Conservation (phyloP, 1,140 invertebrate genomes). For the Chironomus striatipennis region DNA sequence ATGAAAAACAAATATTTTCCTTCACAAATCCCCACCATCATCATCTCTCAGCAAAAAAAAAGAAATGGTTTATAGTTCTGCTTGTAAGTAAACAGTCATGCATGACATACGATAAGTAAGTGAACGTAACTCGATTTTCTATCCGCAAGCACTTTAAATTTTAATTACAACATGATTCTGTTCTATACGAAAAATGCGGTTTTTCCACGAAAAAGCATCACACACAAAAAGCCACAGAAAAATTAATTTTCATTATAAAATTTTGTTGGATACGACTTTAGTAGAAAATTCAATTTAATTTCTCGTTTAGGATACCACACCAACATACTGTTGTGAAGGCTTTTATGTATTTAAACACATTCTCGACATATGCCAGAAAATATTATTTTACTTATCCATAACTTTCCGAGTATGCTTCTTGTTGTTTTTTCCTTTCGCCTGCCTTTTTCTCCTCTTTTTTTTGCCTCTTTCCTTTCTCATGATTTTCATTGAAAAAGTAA, state of each 20-base stretch:
- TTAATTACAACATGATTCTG: slow-evolving; percentile 8
- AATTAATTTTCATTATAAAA: slow-evolving; percentile 14
- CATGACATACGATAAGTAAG: background rate
- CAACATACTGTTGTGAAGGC: background rate
- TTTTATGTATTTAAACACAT: background rate
- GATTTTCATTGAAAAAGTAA: too few species aligned
- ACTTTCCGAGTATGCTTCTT: too few species aligned
- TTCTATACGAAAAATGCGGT: background rate
- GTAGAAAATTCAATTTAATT: background rate
- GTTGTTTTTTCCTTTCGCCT: too few species aligned
- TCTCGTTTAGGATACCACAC: background rate
- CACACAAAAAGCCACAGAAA: background rate
- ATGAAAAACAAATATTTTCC: too few species aligned
- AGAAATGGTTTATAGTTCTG: too few species aligned
- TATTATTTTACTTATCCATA: background rate
- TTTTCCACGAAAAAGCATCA: background rate
- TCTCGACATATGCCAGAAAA: background rate
- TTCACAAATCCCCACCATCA: too few species aligned
- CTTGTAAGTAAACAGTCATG: background rate
- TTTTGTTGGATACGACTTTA: background rate
- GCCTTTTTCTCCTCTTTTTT: too few species aligned
- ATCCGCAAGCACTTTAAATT: slow-evolving; percentile 12
- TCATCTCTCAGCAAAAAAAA: too few species aligned
- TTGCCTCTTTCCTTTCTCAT: too few species aligned
- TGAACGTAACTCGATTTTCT: background rate